These are phyloP conservation scores for Geophilus truncorum DNA, from an alignment of 2,888 invertebrate genomes.

Conservation along the genomic window DNA sequence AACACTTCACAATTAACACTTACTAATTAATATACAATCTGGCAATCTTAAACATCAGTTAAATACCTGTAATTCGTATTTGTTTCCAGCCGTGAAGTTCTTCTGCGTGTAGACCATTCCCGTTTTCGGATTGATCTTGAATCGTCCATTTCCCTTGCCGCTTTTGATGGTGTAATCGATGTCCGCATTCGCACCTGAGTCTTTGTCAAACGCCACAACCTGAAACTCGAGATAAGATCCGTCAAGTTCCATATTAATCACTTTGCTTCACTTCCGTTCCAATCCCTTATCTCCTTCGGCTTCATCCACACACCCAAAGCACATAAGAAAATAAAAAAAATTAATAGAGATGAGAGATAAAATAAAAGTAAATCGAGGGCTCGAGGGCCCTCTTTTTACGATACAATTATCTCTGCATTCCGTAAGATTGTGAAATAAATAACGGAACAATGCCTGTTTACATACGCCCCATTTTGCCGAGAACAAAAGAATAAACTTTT, in stretches of 20 bases:
- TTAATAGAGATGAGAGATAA: no score
- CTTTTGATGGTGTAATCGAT: slow-evolving; percentile 73
- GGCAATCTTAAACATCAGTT: slow-evolving; percentile 41
- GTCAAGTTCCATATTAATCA: not conserved
- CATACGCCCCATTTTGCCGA: not conserved
- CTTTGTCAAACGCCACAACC: slow-evolving; percentile 75
- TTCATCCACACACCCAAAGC: not conserved
- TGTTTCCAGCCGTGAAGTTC: slow-evolving; percentile 63
- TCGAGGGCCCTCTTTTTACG: not conserved
- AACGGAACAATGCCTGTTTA: not conserved
- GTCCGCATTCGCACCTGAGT: slow-evolving; percentile 70
- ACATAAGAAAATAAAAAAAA: not conserved
- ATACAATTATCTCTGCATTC: slow-evolving; percentile 7
- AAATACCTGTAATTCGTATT: slow-evolving; percentile 62
- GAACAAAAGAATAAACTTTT: not conserved
- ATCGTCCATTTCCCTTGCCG: slow-evolving; percentile 69
- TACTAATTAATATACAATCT: not conserved
- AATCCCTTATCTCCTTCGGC: not conserved
- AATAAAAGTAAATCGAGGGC: not conserved
- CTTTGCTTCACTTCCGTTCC: not conserved
- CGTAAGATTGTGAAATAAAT: not conserved
- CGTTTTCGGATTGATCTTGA: slow-evolving; percentile 73
- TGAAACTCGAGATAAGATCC: slow-evolving; percentile 42
- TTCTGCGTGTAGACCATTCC: slow-evolving; percentile 75
- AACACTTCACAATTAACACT: no score